Evolutionary conservation across 2,888 invertebrate genomes (phyloP), one percentile per base, ranked within the genome.

Genomic region (Gordius sp.): DNA sequence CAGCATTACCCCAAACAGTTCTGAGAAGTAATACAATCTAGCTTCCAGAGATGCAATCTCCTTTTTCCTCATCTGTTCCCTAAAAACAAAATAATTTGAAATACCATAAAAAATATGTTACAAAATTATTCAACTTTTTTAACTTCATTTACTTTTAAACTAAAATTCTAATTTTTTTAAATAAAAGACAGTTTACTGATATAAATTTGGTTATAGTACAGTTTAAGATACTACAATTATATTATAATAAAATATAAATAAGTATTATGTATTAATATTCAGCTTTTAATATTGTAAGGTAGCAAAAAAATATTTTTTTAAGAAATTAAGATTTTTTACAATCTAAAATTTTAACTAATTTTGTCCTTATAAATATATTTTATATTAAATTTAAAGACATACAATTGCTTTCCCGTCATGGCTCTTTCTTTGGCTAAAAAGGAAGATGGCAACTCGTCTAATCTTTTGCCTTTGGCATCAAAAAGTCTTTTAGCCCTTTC

Each of bases 401-500:
- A 33, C 8, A 33, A 33, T 33, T 33, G 39, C n/a, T 33, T 8
- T 13, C 39, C 39, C n/a, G 39, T 33, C 8, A 13, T 13, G n/a
- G n/a, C n/a, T n/a, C n/a, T n/a, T n/a, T 47, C 47, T 23, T 47
- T 47, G 4, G 47, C 47, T n/a, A 47, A 20, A n/a, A n/a, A 47
- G 47, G 47, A 13, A 18, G 13, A 4, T 4, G 47, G 47, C 4
- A 47, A 18, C 8, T 47, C 47, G 8, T 47, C 47, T 4, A 23
- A 4, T 20, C 20, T 47, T 23, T 47, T 47, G 47, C 47, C 47
- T 67, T 58, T 66, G 65, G 58, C 2, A 57, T 56, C 80, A 68
- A 89, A 97, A 60, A 99, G 73, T 61, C 97, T 76, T 67, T 91
- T 85, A 1, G 97, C 97, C 63, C 97, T 75, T 71, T 99, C 91